phyloP scores from a whole-genome alignment of 2,113 vertebrate species.

The Prinia subflava region DNA sequence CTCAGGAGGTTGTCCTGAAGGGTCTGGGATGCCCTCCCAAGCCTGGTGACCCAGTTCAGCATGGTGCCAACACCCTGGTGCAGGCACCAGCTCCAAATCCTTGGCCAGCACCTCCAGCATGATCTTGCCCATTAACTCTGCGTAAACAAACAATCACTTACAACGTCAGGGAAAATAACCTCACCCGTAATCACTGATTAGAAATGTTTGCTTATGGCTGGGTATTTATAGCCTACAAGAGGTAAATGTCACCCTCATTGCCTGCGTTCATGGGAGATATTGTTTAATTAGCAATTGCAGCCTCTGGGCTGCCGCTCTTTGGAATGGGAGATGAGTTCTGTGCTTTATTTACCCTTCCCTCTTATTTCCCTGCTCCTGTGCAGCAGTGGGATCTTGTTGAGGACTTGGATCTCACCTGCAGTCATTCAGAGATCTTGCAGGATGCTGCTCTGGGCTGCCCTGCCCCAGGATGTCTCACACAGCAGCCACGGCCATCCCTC shows the following conservation, averaged over 20 bases:
- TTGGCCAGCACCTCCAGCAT: background rate
- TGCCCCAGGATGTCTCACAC: background rate
- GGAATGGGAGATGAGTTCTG: background rate
- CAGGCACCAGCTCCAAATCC: background rate
- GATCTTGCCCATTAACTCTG: conserved; percentile 39
- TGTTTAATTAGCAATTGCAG: conserved; percentile 48
- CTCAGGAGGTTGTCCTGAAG: background rate
- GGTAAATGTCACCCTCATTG: conserved; percentile 54
- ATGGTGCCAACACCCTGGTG: background rate
- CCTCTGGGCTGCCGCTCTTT: conserved; percentile 5
- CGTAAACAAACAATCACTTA: conserved; percentile 53
- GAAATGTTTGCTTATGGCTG: conserved; percentile 56
- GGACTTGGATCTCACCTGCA: background rate
- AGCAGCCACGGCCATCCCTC: background rate
- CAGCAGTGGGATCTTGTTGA: background rate
- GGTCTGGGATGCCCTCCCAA: background rate
- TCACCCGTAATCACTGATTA: conserved; percentile 49
- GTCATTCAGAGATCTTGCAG: background rate
- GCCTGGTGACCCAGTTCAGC: background rate
- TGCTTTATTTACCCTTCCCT: background rate
- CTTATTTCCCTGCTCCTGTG: background rate
- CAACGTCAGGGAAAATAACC: conserved; percentile 19
- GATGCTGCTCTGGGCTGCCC: background rate
- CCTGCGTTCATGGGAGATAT: conserved; percentile 10
- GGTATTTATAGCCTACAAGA: conserved; percentile 53